Evolutionary conservation across 2,797 vertebrate species (phyloP), one percentile per base, ranked within the genome.

Genomic region (Muraenolepis orangiensis): DNA sequence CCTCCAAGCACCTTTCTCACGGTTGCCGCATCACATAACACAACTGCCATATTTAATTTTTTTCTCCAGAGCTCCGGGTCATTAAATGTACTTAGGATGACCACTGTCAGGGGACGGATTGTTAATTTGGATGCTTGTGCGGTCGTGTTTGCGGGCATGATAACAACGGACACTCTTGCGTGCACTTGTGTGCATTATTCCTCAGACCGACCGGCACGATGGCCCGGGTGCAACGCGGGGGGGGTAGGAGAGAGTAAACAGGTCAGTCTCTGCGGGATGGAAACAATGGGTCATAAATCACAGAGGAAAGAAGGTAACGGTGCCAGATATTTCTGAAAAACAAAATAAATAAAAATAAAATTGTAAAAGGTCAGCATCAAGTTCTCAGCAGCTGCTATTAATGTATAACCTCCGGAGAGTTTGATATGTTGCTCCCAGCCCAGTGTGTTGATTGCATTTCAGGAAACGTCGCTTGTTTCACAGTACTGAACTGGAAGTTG

Each of bases 241-340:
- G 23, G 57, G 57, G 57, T 73, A 66, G 71, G 73, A 72, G 6
- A 71, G 77, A 70, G 66, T 83, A 78, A 80, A 79, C 74, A 74
- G 74, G 64, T 57, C 71, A 20, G 74, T 73, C 71, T 75, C 72
- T 42, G 76, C 57, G 79, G 74, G 71, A 73, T 79, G 77, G 69
- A 74, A 81, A 79, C 82, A 79, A 42, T 71, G 31, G 79, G 69
- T 71, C 32, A 83, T 83, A 75, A 83, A 81, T 83, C 79, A 79
- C 74, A 72, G 29, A 64, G 72, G 42, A 76, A 76, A 72, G 75
- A 76, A 79, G 75, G 69, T 67, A 77, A 79, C 66, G 76, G 78
- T 78, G 73, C 72, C 69, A 69, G 81, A 79, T 82, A 79, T 82
- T 82, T 79, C 75, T 66, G 69, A 77, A 72, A 73, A 42, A 34